Conservation (phyloP, 2,797 vertebrate genomes). For the Odontamblyopus rebecca region DNA sequence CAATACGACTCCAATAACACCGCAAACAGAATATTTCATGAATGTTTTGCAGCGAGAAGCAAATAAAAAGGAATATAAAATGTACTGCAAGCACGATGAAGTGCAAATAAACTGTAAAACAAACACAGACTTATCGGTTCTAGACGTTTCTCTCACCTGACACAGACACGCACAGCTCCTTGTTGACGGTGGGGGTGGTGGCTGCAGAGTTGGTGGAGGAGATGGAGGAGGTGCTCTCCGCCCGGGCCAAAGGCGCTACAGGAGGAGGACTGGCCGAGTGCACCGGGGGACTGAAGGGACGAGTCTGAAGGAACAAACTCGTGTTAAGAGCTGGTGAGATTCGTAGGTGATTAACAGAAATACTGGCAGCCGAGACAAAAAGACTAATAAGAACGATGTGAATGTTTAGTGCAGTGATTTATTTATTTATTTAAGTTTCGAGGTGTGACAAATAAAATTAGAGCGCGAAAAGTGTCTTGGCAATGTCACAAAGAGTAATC, state of each 20-base stretch:
- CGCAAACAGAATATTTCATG: background rate
- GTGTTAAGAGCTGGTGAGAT: background rate
- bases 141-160: conserved; percentile 74
- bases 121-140: background rate
- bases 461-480: no score
- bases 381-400: background rate
- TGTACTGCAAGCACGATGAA: background rate
- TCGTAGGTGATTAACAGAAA: no score
- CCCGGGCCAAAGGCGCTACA: conserved; percentile 91
- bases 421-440: no score
- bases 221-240: conserved; percentile 97
- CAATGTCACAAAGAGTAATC: no score
- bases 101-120: background rate
- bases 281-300: conserved; percentile 91
- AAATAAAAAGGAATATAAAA: background rate
- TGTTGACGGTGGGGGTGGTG: conserved; percentile 95
- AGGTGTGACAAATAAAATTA: no score
- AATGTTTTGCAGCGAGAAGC: background rate
- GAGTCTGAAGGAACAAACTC: conserved; percentile 72
- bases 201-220: conserved; percentile 97
- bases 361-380: no score
- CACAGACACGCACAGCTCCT: conserved; percentile 79
- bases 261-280: conserved; percentile 93
- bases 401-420: no score
- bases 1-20: background rate